Conservation (phyloP, 2,888 invertebrate species). For the Allacma fusca region DNA sequence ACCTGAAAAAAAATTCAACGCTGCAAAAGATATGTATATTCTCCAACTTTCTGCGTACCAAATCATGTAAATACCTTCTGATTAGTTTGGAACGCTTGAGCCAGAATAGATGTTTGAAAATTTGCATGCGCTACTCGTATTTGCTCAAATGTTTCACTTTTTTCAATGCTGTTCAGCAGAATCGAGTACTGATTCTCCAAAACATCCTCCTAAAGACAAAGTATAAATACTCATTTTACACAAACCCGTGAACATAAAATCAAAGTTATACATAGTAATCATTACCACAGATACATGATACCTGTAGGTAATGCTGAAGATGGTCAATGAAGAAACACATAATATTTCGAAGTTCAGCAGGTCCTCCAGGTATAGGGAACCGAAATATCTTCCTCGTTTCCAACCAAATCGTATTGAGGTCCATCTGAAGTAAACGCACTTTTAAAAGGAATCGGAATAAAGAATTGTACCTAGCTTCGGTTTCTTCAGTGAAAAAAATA, state of each 20-base stretch:
- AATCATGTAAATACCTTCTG: slow-evolving; percentile 42
- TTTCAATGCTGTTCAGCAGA: slow-evolving; percentile 51
- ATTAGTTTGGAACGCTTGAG: slow-evolving; percentile 57
- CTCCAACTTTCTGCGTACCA: too few relatives aligned
- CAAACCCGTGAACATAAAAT: not conserved
- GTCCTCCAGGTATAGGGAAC: slow-evolving; percentile 59
- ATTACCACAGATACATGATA: slow-evolving; percentile 5
- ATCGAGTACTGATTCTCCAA: slow-evolving; percentile 58
- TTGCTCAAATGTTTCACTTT: slow-evolving; percentile 61
- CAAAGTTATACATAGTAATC: too few relatives aligned
- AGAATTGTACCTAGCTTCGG: slow-evolving; percentile 56
- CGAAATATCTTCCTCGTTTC: slow-evolving; percentile 58
- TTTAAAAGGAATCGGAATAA: slow-evolving; percentile 58
- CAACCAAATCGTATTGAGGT: slow-evolving; percentile 58
- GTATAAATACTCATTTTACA: not conserved
- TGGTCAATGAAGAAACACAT: slow-evolving; percentile 61
- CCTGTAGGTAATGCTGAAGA: slow-evolving; percentile 60
- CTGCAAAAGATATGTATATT: too few relatives aligned
- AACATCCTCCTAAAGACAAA: slow-evolving; percentile 56
- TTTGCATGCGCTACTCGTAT: slow-evolving; percentile 55
- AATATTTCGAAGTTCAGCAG: slow-evolving; percentile 57
- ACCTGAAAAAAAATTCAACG: slow-evolving; percentile 50
- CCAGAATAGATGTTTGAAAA: slow-evolving; percentile 57
- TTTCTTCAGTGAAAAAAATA: slow-evolving; percentile 57
- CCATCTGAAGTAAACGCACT: slow-evolving; percentile 59